Evolutionary conservation across 2,113 vertebrate species (phyloP).

Genomic region (Callorhinus ursinus): DNA sequence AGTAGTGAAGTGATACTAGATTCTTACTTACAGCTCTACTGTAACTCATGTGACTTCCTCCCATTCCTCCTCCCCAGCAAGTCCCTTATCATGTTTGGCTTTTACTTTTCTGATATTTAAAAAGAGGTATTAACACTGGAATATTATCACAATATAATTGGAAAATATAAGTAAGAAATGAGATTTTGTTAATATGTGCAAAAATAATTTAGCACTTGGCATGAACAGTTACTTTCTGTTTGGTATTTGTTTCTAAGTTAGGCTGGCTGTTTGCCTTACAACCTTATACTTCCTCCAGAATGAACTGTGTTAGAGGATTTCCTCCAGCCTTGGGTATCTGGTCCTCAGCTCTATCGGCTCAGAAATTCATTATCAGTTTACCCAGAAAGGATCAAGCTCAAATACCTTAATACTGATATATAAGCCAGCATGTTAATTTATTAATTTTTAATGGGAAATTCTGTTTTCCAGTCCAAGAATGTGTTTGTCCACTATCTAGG

Average conservation of each 20-base stretch:
- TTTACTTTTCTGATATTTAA: conserved; percentile 34
- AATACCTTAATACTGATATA: not conserved
- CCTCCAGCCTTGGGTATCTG: not conserved
- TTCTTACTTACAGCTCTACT: not conserved
- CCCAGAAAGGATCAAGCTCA: not conserved
- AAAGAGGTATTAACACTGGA: not conserved
- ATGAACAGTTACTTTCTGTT: not conserved
- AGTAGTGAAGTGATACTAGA: not conserved
- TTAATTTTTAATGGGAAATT: not conserved
- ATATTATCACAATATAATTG: not conserved
- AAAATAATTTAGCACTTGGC: not conserved
- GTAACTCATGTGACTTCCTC: not conserved
- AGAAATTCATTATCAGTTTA: conserved; percentile 40
- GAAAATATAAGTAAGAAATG: not conserved
- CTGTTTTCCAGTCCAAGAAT: not conserved
- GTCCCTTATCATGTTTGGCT: not conserved
- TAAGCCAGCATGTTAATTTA: not conserved
- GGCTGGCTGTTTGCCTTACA: not conserved
- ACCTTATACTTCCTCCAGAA: not conserved
- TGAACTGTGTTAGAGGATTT: not conserved
- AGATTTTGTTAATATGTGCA: not conserved
- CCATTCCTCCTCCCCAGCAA: not conserved
- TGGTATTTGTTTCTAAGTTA: conserved; percentile 31
- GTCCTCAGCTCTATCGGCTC: not conserved
- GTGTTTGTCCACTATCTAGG: not conserved